Conservation (phyloP, 2,113 vertebrate species). For the Urocynchramus pylzowi region DNA sequence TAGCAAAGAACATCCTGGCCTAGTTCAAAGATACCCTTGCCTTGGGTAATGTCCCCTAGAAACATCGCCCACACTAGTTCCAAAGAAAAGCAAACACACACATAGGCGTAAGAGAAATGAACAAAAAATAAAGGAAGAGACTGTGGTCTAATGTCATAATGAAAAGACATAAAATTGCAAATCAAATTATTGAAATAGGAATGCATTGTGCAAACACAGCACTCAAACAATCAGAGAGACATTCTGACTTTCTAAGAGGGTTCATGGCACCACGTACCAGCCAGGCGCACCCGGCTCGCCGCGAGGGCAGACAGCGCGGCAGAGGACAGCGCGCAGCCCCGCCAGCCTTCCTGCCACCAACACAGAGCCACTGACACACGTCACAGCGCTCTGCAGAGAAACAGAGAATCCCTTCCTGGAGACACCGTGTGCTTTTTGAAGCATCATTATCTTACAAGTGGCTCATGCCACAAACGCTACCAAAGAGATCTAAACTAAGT, state of each 20-base stretch:
- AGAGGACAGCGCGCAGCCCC: background rate
- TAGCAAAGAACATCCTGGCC: conserved; percentile 80
- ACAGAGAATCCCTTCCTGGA: background rate
- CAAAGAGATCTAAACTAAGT: background rate
- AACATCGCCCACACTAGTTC: background rate
- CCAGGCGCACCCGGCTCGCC: accelerated
- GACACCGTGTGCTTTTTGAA: background rate
- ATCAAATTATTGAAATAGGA: background rate
- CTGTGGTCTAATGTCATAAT: background rate
- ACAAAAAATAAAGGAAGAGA: background rate
- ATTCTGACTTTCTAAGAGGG: background rate
- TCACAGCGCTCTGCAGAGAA: accelerated
- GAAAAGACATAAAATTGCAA: background rate
- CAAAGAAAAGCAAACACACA: background rate
- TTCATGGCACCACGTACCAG: background rate
- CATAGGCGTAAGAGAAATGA: accelerated
- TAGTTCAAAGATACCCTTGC: conserved; percentile 70
- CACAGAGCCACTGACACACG: background rate
- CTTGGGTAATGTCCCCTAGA: background rate
- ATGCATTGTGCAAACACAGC: background rate
- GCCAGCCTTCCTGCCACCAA: background rate
- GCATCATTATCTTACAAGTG: background rate
- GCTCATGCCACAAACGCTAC: background rate
- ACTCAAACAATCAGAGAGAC: background rate
- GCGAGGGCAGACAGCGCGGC: background rate